phyloP scores from a whole-genome alignment of 2,888 invertebrate genomes.

The Rotaria magnacalcarata region DNA sequence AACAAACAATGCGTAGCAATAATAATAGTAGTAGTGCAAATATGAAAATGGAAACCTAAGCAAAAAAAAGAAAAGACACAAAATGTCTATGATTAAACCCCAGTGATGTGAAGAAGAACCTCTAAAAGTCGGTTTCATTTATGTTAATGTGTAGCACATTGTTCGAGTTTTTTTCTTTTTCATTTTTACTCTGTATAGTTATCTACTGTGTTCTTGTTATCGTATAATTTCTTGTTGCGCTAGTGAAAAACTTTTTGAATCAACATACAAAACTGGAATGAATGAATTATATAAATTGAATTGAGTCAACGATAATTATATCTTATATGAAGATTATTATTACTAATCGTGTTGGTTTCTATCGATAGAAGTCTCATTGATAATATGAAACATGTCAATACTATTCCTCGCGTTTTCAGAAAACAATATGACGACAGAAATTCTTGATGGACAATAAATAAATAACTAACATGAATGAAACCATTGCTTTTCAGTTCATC shows the following conservation, averaged over 20 bases:
- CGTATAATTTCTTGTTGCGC: neutral
- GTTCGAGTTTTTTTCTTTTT: neutral
- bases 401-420: neutral
- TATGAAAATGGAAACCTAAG: neutral
- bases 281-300: neutral
- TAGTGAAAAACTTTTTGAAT: neutral
- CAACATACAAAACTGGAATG: neutral
- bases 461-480: neutral
- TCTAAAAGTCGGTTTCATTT: neutral
- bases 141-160: neutral
- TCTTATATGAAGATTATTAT: neutral
- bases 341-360: neutral
- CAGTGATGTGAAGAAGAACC: neutral
- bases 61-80: neutral
- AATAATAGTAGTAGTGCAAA: neutral
- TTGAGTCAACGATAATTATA: neutral
- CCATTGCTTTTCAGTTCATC: neutral
- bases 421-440: neutral
- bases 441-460: neutral
- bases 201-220: neutral
- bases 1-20: conserved; percentile 66
- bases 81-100: neutral
- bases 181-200: neutral
- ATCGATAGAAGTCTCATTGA: neutral
- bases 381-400: neutral